A percentile compares a stretch with the other conserved stretches of the same genome.
Conservation (phyloP, 2,797 vertebrate species). For the Tapirus indicus region DNA sequence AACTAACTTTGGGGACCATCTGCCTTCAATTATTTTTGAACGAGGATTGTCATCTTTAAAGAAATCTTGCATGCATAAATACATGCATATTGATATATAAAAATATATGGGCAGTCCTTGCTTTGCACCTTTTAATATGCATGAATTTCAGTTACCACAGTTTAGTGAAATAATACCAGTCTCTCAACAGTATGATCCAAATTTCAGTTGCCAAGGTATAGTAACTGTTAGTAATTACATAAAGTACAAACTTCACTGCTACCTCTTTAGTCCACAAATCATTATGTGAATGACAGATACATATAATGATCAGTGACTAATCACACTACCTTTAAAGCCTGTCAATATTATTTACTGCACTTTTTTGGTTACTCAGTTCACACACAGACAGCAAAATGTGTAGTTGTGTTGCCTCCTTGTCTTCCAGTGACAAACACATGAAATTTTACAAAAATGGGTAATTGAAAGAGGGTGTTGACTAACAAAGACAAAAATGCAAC, state of each 20-base stretch:
- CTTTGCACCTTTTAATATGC: not conserved
- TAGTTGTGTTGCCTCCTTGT: not conserved
- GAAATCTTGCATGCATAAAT: not conserved
- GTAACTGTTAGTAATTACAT: not conserved
- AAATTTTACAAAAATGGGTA: not conserved
- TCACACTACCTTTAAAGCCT: not conserved
- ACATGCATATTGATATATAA: not conserved
- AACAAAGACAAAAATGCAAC: not conserved
- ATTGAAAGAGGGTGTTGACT: not conserved
- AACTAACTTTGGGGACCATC: conserved; percentile 33
- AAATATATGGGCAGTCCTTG: not conserved
- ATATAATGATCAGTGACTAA: not conserved
- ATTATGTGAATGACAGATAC: not conserved
- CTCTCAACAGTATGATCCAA: not conserved
- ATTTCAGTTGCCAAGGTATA: not conserved
- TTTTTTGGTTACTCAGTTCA: not conserved
- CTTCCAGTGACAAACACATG: not conserved
- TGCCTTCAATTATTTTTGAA: conserved; percentile 49
- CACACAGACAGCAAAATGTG: not conserved
- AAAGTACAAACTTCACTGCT: not conserved
- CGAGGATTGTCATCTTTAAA: conserved; percentile 18
- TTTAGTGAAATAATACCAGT: conserved; percentile 24
- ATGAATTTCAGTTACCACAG: not conserved
- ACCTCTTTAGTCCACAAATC: not conserved
- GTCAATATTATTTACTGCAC: not conserved